Base-by-base conservation (phyloP, 2,113 vertebrate species). In the Ceyx margarethae region DNA sequence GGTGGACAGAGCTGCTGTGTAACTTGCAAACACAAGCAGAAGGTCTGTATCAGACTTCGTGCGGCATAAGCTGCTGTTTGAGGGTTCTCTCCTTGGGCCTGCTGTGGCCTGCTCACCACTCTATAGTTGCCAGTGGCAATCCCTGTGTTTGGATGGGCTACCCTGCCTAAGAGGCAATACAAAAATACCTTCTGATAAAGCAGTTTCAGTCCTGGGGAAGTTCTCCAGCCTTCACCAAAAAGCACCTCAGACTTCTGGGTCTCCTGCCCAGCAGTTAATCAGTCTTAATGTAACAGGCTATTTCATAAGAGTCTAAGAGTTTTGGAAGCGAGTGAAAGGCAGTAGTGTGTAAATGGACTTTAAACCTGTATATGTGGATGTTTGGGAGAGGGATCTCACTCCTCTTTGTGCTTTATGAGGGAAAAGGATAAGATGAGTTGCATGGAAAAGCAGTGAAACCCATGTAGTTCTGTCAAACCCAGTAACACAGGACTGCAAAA, bases 121-220 rank as follows among this genome's bases (percentile, higher is more conserved):
- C 64, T 83, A 15, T 73, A 92, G 85, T 51, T 4, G 57, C 87
- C 46, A 11, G 29, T 62, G 66, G 87, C 82, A 67, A 37, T 66
- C 89, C 48, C 7, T 1, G 3, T 42, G 48, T 43, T 3, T 40
- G 53, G 81, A 69, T 26, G 28, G 58, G 73, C 79, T 92, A n/a
- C 33, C 50, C 85, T 87, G 74, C 78, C 25, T 57, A 35, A 73
- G 91, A 74, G 83, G 65, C 26, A 75, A 15, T 4, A 85, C 62
- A 31, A 73, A 77, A 93, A 81, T 10, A 87, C 14, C 9, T 72
- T 93, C 80, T 94, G 88, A 94, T 83, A 54, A 78, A 89, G 83
- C 86, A 94, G 57, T 84, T 95, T 84, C 76, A 82, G 85, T 60
- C 73, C 85, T 21, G 2, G 54, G 85, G 75, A 88, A 84, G 66